A percentile compares a stretch with the other conserved stretches of the same genome.
Conservation (phyloP, 2,797 vertebrate genomes). For the Naso thynnoides region DNA sequence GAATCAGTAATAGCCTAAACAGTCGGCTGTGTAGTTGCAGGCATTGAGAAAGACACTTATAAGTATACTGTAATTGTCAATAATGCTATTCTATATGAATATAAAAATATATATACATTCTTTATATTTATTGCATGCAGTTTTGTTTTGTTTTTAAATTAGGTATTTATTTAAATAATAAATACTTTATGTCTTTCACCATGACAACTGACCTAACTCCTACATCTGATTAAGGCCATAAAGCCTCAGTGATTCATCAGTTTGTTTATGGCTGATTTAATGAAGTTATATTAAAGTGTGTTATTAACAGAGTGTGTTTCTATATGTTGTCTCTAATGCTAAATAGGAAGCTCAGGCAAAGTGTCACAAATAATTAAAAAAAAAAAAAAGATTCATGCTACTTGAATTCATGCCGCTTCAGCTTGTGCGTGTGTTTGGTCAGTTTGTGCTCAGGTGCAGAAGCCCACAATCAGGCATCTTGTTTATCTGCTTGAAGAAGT, state of each 20-base stretch:
- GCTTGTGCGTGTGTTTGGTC: background rate
- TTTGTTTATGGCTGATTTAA: background rate
- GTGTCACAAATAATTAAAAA: background rate
- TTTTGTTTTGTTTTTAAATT: background rate
- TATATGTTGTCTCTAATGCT: background rate
- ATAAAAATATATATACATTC: background rate
- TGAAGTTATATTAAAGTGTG: background rate
- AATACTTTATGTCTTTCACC: background rate
- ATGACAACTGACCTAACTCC: too few species aligned
- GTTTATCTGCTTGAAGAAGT: background rate
- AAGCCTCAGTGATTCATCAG: background rate
- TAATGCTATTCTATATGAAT: too few species aligned
- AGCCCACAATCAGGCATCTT: slow-evolving; percentile 22
- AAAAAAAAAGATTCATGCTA: background rate
- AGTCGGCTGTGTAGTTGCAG: too few species aligned
- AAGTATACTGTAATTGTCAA: too few species aligned
- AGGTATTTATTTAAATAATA: background rate
- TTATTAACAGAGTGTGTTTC: background rate
- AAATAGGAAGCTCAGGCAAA: background rate
- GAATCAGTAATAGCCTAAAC: too few species aligned
- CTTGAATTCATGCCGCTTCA: background rate
- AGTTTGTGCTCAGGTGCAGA: slow-evolving; percentile 30
- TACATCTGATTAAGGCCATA: background rate
- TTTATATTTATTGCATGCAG: background rate
- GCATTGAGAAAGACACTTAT: too few species aligned